Conservation (phyloP, 2,888 invertebrate genomes). For the Diaphora mendica region DNA sequence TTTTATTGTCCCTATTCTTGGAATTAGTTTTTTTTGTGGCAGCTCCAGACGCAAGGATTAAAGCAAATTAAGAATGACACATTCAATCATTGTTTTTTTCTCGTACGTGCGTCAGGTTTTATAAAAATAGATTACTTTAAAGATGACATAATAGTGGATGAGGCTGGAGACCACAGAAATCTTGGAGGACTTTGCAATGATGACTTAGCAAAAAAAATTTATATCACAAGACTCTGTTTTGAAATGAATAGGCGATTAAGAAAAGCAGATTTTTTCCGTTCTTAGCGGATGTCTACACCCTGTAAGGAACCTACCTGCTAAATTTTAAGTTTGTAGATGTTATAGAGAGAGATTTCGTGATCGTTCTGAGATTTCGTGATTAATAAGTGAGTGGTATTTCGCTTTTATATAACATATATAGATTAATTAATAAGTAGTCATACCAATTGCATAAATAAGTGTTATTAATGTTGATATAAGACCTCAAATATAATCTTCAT, state of each 20-base stretch:
- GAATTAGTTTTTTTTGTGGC: conserved; percentile 2
- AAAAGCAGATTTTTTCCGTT: too few species aligned
- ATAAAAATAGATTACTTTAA: neutral
- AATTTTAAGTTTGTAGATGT: too few species aligned
- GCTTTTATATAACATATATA: too few species aligned
- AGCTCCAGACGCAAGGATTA: neutral
- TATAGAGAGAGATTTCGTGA: too few species aligned
- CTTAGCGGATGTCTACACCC: too few species aligned
- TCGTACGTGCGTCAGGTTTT: neutral
- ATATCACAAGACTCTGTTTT: neutral
- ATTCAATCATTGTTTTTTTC: neutral
- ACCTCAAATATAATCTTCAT: neutral
- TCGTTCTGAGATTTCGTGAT: too few species aligned
- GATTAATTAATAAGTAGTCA: too few species aligned
- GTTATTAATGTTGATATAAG: neutral
- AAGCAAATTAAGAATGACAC: neutral
- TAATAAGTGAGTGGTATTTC: too few species aligned
- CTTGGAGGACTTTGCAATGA: neutral
- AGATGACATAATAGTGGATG: neutral
- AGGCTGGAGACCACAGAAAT: too few species aligned
- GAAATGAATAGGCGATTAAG: neutral
- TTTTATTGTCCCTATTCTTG: neutral
- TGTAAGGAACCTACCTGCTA: too few species aligned
- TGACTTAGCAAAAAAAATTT: neutral
- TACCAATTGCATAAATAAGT: too few species aligned